Evolutionary conservation across 2,888 invertebrate species (phyloP), one percentile per base, ranked within the genome.

Genomic region (Melinaea marsaeus): DNA sequence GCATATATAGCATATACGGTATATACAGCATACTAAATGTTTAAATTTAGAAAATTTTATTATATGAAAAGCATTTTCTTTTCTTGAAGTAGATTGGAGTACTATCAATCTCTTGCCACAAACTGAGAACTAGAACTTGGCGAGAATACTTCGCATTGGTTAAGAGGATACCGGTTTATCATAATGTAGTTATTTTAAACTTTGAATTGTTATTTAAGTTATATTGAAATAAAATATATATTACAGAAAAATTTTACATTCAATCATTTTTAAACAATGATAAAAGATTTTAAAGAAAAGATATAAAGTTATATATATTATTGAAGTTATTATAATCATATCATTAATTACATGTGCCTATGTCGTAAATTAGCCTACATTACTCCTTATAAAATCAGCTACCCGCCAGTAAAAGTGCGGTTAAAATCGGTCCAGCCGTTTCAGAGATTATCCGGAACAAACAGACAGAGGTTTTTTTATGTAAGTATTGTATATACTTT

Each of bases 101-200:
- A 45, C 45, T 57, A 58, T 64, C 63, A 60, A 64, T 64, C 60
- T 64, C 59, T 54, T 45, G 63, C 60, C 60, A 42, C 54, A 46
- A 60, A 58, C 60, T 57, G 48, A 57, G 63, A 64, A 64, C 60
- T 64, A 57, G 63, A 64, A 64, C 60, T 64, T 64, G 63, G 57
- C 13, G 48, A 5, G 60, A 55, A 37, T 60, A 34, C 60, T 60
- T 42, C 51, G 57, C 63, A 54, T 60, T 60, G 60, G 57, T 60
- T 58, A 58, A 56, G 57, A 57, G 60, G 45, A 60, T 42, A 57
- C 60, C 54, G 58, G 57, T 60, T 60, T 64, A 60, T 60, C 60
- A 47, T 64, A 57, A 32, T 5, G 48, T 48, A 48, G 51, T 51
- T 51, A 51, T 51, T 51, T 32, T 11, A 51, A 51, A 51, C 51